Base-by-base conservation (phyloP, 2,888 invertebrate species). In the Gerris lacustris region DNA sequence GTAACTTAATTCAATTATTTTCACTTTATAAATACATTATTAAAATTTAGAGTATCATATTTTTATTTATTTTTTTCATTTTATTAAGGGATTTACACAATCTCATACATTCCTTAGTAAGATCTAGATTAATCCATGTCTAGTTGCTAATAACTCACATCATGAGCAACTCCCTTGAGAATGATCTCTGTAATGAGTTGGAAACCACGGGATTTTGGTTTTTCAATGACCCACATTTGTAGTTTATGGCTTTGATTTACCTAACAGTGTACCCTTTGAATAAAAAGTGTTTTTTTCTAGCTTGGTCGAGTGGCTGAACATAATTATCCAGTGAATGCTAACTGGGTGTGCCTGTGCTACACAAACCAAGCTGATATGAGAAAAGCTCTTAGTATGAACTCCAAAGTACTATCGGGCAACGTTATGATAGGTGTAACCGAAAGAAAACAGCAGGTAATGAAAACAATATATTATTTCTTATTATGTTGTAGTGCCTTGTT, bases 371-470 rank as follows among this genome's bases (percentile, higher is more conserved):
- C 45, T 9, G 73, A 73, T 62, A 70, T 70, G 18, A 67, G 73
- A 43, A 73, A 73, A 69, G 73, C 73, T 9, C 67, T 73, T 6
- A 44, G 69, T 6, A 67, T 44, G 43, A 68, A 73, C 67, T 44
- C 43, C 9, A 66, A 67, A 18, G 62, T 73, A 45, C 67, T 73
- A 44, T 69, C 69, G n/a, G 71, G 71, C 11, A 69, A 71, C 45
- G 69, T 71, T 5, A 73, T 73, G 73, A 73, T 73, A 7, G 71
- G 67, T 6, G 71, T 73, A n/a, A 67, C 70, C 6, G 73, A 73
- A 67, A 69, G 73, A 17, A 73, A 71, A 45, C 55, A 69, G 17
- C 63, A 68, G 6, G 72, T 72, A 45, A 72, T 70, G 67, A 64
- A 11, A 55, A 11, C 9, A 11, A 55, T 55, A 1, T 4, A 11